Conservation (phyloP, 2,113 vertebrate species). For the Mesocricetus auratus region DNA sequence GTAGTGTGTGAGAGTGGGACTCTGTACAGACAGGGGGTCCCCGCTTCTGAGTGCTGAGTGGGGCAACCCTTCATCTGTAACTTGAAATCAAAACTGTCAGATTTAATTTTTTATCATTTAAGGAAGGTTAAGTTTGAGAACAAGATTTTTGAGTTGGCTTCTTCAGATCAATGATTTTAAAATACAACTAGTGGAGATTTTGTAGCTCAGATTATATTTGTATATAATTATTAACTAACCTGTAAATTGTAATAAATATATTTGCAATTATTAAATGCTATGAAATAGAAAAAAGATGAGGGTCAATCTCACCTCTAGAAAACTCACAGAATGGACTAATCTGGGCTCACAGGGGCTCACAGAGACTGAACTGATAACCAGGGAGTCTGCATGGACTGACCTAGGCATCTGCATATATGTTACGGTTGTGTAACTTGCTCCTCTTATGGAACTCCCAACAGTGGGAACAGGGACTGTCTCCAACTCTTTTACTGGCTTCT, state of each 20-base stretch:
- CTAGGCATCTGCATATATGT: not conserved
- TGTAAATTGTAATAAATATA: slow-evolving; percentile 88
- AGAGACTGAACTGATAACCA: not conserved
- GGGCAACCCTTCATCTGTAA: slow-evolving; percentile 66
- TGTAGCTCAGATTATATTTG: slow-evolving; percentile 88
- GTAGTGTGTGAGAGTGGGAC: slow-evolving; percentile 35
- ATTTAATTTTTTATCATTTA: slow-evolving; percentile 90
- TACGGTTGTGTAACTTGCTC: not conserved
- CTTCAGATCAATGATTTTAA: slow-evolving; percentile 81
- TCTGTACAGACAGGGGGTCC: slow-evolving; percentile 61
- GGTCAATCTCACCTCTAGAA: not conserved
- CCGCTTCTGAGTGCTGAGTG: slow-evolving; percentile 60
- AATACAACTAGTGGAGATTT: slow-evolving; percentile 81
- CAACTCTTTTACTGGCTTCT: not conserved
- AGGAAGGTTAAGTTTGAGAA: slow-evolving; percentile 64
- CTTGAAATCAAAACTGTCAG: slow-evolving; percentile 87
- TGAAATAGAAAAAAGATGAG: not conserved
- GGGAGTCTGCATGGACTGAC: not conserved
- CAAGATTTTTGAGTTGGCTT: slow-evolving; percentile 78
- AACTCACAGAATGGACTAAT: not conserved
- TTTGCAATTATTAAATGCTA: slow-evolving; percentile 84
- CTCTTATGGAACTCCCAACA: not conserved
- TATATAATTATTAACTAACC: slow-evolving; percentile 86
- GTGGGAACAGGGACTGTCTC: not conserved
- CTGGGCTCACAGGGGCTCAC: not conserved